Evolutionary conservation across 2,888 invertebrate genomes (phyloP).

Genomic region (Operophtera brumata): DNA sequence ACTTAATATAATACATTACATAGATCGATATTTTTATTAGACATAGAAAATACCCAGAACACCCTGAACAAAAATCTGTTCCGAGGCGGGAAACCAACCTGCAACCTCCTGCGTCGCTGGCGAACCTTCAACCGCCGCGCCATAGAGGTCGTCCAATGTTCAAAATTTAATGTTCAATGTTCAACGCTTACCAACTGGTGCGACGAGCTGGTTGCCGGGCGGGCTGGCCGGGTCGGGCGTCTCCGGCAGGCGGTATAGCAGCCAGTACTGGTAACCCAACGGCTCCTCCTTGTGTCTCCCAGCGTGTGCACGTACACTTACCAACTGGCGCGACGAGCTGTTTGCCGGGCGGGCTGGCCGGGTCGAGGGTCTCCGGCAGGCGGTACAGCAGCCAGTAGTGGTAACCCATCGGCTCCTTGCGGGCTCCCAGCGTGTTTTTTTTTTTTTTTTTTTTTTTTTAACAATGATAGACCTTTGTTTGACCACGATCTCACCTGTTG

Average conservation of each 20-base stretch:
- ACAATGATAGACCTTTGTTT: no score
- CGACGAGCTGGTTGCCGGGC: conserved; percentile 92
- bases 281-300: conserved; percentile 89
- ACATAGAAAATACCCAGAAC: no score
- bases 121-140: no score
- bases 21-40: no score
- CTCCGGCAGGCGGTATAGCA: conserved; percentile 90
- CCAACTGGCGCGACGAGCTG: conserved; percentile 93
- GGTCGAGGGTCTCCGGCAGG: conserved; percentile 89
- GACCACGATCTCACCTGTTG: no score
- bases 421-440: conserved; percentile 90
- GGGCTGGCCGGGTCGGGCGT: conserved; percentile 89
- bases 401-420: conserved; percentile 90
- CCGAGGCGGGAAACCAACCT: no score
- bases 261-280: conserved; percentile 94
- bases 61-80: no score
- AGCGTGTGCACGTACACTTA: conserved; percentile 92
- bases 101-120: no score
- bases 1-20: no score
- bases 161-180: no score
- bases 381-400: conserved; percentile 95
- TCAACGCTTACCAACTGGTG: conserved; percentile 80
- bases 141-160: no score
- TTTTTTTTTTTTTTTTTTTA: no score
- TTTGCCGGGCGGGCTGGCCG: conserved; percentile 90